These are phyloP conservation scores for Botrylloides violaceus DNA, from an alignment of 23 tunicate genomes.

Conservation along the genomic window DNA sequence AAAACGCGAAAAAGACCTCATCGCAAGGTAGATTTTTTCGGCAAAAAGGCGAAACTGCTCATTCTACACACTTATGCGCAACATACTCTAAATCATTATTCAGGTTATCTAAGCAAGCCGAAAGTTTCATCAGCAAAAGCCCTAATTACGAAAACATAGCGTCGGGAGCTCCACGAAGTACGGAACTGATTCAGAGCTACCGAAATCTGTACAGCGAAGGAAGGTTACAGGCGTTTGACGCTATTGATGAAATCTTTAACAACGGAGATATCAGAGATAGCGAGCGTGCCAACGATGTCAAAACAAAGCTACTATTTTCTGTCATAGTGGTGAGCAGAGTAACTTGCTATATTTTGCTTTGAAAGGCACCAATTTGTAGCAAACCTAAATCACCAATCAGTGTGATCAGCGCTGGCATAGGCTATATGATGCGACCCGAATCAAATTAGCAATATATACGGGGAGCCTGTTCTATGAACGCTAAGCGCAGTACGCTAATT, in stretches of 20 bases:
- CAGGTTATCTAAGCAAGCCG: conserved; percentile 75
- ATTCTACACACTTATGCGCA: neutral
- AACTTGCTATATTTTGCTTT: too few species aligned
- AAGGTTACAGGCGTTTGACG: conserved; percentile 64
- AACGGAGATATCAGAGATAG: conserved; percentile 28
- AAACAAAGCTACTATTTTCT: conserved; percentile 70
- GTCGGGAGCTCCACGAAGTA: conserved; percentile 30
- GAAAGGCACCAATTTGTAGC: too few species aligned
- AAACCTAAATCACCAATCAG: too few species aligned
- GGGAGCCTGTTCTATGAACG: too few species aligned
- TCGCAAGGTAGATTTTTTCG: conserved; percentile 32
- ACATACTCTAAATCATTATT: neutral
- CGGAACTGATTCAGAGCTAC: conserved; percentile 47
- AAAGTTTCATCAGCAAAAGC: conserved; percentile 63
- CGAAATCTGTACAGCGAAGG: conserved; percentile 78
- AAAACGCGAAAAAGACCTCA: conserved; percentile 53
- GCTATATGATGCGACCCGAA: too few species aligned
- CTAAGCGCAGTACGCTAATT: too few species aligned
- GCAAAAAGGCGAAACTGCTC: neutral
- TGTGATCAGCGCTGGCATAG: too few species aligned
- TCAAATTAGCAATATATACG: too few species aligned
- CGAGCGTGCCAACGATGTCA: conserved; percentile 20
- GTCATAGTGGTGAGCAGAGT: conserved; percentile 63
- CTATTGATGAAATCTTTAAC: conserved; percentile 47
- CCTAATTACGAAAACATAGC: conserved; percentile 52